phyloP scores from a whole-genome alignment of 2,113 vertebrate species.

The Mormyrus iriodes region DNA sequence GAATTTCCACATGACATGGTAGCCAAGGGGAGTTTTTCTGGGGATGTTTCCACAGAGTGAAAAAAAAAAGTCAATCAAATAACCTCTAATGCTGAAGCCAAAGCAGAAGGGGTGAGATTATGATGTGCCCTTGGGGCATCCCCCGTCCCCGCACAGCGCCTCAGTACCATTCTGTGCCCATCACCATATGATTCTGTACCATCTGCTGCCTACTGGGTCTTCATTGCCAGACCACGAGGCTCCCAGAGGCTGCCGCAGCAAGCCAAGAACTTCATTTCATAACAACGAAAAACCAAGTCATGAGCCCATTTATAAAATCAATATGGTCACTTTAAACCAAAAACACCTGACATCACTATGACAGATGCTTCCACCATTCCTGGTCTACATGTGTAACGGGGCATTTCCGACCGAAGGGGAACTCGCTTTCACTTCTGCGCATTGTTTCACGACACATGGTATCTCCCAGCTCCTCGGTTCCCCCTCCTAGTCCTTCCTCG shows the following conservation, averaged over 20 bases:
- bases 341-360: neutral
- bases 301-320: neutral
- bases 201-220: neutral
- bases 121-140: neutral
- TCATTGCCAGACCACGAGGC: neutral
- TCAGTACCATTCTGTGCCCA: neutral
- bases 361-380: neutral
- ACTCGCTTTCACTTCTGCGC: neutral
- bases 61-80: neutral
- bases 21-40: constrained; percentile 24
- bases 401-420: neutral
- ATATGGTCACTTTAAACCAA: neutral
- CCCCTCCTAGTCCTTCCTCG: neutral
- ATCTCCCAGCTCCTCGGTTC: neutral
- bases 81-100: neutral
- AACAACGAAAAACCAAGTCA: neutral
- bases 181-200: neutral
- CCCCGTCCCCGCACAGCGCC: neutral
- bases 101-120: neutral
- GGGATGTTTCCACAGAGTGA: constrained; percentile 17
- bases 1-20: constrained; percentile 19
- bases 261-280: neutral
- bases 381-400: neutral
- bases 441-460: neutral
- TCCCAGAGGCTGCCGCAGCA: neutral